Evolutionary conservation across 2,888 invertebrate genomes (phyloP), one percentile per base, ranked within the genome.

Genomic region (Euplexia lucipara): DNA sequence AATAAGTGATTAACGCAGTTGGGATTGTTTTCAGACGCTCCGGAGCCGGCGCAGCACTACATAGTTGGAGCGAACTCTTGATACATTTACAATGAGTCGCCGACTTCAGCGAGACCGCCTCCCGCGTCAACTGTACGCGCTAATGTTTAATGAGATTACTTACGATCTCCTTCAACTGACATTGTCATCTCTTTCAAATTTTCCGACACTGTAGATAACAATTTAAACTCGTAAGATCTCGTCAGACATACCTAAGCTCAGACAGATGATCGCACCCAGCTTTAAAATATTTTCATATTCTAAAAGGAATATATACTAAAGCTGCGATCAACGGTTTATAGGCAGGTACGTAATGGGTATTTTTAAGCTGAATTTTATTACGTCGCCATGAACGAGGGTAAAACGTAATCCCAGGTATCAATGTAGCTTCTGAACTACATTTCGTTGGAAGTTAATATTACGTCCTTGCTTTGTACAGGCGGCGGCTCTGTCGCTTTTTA

Each of bases 281-380:
- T 79, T 77, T 75, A 64, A 74, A 86, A 83, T 75, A 83, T 79
- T 79, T 83, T 83, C 73, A 83, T 84, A 82, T 83, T 80, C 79
- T 75, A 74, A 83, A 85, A 81, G 74, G 72, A 82, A 82, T 86
- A 86, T 84, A 82, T 82, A 78, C 64, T 75, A 86, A 86, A 85
- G 82, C 82, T 75, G 73, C 82, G 84, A 84, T 81, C 81, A 79
- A 59, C 78, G 78, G 81, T 81, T 72, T 84, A 79, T 75, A 69
- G 68, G 64, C 62, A 79, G 77, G 77, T 67, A 78, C 72, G 85
- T 81, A 86, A 86, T 87, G 82, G 86, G 88, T 88, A 88, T 90
- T 91, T 90, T 91, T 95, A 95, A 95, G 95, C 95, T 94, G 95
- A 94, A 93, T 95, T 95, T 95, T 95, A 95, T 95, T 95, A 94